A percentile compares a stretch with the other conserved stretches of the same genome.
Conservation (phyloP, 2,113 vertebrate species). For the Empidonax traillii region DNA sequence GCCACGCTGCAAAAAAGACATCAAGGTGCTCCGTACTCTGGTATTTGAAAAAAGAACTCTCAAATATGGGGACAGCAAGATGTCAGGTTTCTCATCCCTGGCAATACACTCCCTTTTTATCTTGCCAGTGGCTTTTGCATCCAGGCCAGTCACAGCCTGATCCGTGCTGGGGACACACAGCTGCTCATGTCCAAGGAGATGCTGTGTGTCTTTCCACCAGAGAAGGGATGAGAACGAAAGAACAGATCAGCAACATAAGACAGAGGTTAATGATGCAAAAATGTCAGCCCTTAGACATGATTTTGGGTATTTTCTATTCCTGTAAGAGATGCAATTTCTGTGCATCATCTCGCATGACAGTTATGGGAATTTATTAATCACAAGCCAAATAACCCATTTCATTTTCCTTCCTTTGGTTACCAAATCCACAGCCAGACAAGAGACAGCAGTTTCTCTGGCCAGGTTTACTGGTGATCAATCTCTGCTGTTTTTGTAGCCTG, state of each 20-base stretch:
- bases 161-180: rapidly evolving
- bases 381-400: slow-evolving; percentile 70
- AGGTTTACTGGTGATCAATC: slow-evolving; percentile 45
- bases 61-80: rapidly evolving
- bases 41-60: neutral
- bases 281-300: neutral
- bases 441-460: slow-evolving; percentile 31
- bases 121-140: neutral
- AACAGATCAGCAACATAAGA: neutral
- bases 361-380: slow-evolving; percentile 75
- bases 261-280: neutral
- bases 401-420: slow-evolving; percentile 63
- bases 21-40: rapidly evolving
- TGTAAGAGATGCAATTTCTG: slow-evolving; percentile 50
- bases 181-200: neutral
- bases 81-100: neutral
- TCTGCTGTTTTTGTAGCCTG: slow-evolving; percentile 60
- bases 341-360: slow-evolving; percentile 22
- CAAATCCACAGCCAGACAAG: slow-evolving; percentile 60
- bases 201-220: neutral
- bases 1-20: rapidly evolving
- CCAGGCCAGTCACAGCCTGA: neutral
- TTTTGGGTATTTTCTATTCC: slow-evolving; percentile 43
- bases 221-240: neutral
- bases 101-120: rapidly evolving